These are phyloP conservation scores for Lutjanus campechanus DNA, from an alignment of 2,797 vertebrate genomes.

Conservation along the genomic window DNA sequence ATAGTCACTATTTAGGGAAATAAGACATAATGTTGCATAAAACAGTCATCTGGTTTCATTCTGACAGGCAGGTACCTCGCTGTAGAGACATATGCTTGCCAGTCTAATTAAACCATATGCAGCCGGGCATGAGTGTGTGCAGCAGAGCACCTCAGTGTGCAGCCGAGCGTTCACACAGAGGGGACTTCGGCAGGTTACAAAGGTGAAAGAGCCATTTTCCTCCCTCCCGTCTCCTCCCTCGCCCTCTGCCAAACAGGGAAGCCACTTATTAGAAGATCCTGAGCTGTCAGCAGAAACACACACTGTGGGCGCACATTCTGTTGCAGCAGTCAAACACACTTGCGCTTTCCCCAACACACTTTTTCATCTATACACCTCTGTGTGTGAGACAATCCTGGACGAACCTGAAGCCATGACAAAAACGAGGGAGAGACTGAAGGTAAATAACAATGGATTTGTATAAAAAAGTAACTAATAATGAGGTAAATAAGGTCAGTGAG, in stretches of 20 bases:
- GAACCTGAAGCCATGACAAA: too few species aligned
- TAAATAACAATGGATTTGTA: too few species aligned
- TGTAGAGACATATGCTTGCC: constrained; percentile 36
- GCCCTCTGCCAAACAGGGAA: constrained; percentile 56
- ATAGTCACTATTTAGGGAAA: constrained; percentile 36
- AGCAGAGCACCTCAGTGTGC: constrained; percentile 38
- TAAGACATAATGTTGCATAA: constrained; percentile 47
- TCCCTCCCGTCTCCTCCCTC: neutral
- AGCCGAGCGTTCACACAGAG: constrained; percentile 38
- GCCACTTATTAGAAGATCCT: constrained; percentile 70
- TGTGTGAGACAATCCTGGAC: neutral
- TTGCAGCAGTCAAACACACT: constrained; percentile 39
- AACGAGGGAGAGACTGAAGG: too few species aligned
- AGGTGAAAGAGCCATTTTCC: constrained; percentile 48
- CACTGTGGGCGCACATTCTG: constrained; percentile 34
- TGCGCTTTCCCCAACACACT: constrained; percentile 21
- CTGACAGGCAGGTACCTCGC: constrained; percentile 37
- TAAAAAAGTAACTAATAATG: too few species aligned
- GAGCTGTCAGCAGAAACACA: constrained; percentile 65
- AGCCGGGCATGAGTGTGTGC: constrained; percentile 40
- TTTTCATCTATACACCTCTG: constrained; percentile 30
- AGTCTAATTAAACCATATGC: constrained; percentile 59
- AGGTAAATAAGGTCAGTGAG: too few species aligned
- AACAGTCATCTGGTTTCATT: constrained; percentile 41
- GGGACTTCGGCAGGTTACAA: constrained; percentile 62